Base-by-base conservation (phyloP, 1,140 invertebrate species). In the Hyphantria cunea region DNA sequence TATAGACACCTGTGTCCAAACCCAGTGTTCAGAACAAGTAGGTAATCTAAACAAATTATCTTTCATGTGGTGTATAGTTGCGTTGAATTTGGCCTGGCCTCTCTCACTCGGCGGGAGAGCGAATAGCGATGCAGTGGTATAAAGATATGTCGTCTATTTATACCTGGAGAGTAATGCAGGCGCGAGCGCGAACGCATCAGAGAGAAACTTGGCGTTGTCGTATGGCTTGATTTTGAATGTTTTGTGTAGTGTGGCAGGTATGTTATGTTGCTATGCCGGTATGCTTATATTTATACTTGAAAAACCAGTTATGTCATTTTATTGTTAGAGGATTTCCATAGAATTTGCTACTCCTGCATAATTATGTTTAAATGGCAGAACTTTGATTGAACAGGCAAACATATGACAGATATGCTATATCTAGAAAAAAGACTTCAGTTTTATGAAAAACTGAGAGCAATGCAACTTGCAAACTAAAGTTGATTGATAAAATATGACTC, bases 61-160 rank as follows among this genome's bases (percentile, higher is more conserved):
- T 58, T 69, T 66, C 63, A 58, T 72, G 60, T 73, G 68, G 67
- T 50, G 68, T 66, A 68, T 72, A 69, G 60, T 72, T 67, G 71
- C 75, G 64, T 71, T 51, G 39, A 66, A 70, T 70, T 75, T 72
- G 74, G 58, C 70, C 81, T 80, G 79, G 78, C 74, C 71, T 82
- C 72, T 74, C 78, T 81, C 80, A 79, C 81, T 89, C 75, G 80
- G 78, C 73, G 85, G 86, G 86, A 89, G 86, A 88, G 82, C 83
- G 75, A 55, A 63, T 56, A 64, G 48, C 69, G 74, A 56, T 84
- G 79, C 78, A 84, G 73, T 74, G 79, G 78, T 79, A 81, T 77
- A 78, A 82, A 84, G 83, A 87, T 82, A 80, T 79, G 78, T 79
- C 74, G 74, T 81, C 84, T 89, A 89, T 89, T 89, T 88, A 84